Evolutionary conservation across 2,797 vertebrate genomes (phyloP).

Genomic region (Syndactyla subalaris): DNA sequence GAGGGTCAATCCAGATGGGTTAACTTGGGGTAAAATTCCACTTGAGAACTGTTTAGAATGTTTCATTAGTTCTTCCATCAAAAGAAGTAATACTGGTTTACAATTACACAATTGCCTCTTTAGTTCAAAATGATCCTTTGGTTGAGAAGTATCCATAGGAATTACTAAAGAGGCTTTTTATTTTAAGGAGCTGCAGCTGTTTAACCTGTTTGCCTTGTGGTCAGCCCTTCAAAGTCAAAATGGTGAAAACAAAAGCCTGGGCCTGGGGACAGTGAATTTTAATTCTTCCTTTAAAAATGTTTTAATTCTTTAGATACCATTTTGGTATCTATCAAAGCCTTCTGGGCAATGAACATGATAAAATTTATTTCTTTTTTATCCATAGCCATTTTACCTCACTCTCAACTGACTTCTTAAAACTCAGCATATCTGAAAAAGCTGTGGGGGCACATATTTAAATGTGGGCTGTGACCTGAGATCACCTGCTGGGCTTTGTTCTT

Average conservation of each 20-base stretch:
- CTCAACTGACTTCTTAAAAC: background rate
- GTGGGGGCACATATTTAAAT: background rate
- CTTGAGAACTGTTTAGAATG: background rate
- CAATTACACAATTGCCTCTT: background rate
- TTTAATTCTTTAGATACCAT: background rate
- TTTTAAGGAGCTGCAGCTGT: background rate
- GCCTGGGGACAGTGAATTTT: background rate
- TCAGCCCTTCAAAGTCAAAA: background rate
- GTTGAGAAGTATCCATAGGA: background rate
- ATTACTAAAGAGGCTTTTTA: background rate
- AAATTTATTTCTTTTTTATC: background rate
- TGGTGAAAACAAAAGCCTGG: background rate
- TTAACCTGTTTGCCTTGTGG: background rate
- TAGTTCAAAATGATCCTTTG: background rate
- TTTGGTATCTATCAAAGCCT: background rate
- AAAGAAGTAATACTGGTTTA: background rate
- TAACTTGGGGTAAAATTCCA: background rate
- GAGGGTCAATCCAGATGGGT: background rate
- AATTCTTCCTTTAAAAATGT: background rate
- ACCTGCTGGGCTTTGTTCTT: background rate
- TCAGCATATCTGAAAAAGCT: background rate
- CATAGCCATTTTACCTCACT: background rate
- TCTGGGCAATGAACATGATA: background rate
- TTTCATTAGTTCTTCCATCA: background rate
- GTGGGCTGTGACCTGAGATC: background rate